Base-by-base conservation (phyloP, 2,113 vertebrate genomes). In the Equus przewalskii region DNA sequence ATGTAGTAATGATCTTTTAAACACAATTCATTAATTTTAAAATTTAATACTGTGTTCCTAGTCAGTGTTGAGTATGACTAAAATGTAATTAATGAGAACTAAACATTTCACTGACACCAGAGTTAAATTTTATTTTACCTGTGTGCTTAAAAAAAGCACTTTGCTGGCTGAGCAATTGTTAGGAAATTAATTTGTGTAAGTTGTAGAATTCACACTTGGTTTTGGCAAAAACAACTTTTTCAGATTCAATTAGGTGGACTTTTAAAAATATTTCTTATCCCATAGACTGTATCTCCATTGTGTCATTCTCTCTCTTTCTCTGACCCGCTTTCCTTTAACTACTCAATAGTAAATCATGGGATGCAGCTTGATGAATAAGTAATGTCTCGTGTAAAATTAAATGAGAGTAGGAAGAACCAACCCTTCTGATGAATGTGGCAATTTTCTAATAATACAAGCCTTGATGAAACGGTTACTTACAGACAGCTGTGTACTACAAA, bases 171-270 rank as follows among this genome's bases (percentile, higher is more conserved):
- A 95, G 54, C 56, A 93, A 6, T 79, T 93, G 21, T 78, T 86
- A 81, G 92, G 67, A 87, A 83, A 80, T 79, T 49, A 67, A 65
- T 76, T 96, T 95, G 18, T 90, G 4, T 72, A 64, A 60, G 41
- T 51, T 97, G 72, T 80, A 79, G 49, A 93, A 81, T 95, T 93
- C 72, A 94, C 24, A 46, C 41, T 81, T 97, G 64, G 4, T 91
- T 97, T 96, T 83, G 65, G 30, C 19, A 96, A 60, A 91, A 89
- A 91, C 62, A 94, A 49, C 51, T 96, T 97, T 96, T 97, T 86
- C 28, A 89, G 13, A 82, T 96, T 28, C 5, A 15, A 28, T 96
- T 84, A 78, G 75, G 7, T 14, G 84, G 41, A 84, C 60, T 76
- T 94, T 86, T 78, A 16, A 94, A 94, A 95, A 78, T 79, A 89